phyloP scores from a whole-genome alignment of 2,797 vertebrate genomes.

The Silurus lanzhouensis region DNA sequence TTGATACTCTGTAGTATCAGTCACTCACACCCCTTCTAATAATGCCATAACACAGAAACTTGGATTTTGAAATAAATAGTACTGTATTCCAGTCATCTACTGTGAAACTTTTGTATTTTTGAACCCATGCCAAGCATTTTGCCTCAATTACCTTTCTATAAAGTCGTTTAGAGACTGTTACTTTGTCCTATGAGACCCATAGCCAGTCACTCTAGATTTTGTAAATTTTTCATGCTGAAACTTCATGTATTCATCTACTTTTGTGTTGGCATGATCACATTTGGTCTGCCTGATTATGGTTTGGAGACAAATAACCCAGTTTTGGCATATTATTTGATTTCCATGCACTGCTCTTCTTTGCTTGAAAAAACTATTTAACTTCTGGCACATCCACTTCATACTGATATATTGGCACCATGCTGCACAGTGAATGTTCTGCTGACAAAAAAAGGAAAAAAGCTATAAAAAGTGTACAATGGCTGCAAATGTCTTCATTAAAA shows the following conservation, averaged over 20 bases:
- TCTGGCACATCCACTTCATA: background rate
- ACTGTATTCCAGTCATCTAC: background rate
- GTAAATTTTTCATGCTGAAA: background rate
- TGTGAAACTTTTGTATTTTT: background rate
- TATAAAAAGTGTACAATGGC: background rate
- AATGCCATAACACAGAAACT: background rate
- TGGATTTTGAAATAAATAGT: background rate
- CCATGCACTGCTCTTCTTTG: too few species aligned
- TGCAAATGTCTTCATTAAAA: background rate
- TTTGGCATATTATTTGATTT: background rate
- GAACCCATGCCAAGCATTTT: background rate
- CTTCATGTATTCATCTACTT: background rate
- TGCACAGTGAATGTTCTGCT: background rate
- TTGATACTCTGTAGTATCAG: background rate
- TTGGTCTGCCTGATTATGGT: background rate
- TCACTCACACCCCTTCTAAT: background rate
- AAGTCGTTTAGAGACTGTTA: constrained; percentile 5
- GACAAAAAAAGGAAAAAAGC: background rate
- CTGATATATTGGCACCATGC: background rate
- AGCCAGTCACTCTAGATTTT: background rate
- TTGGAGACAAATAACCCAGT: background rate
- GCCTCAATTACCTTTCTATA: background rate
- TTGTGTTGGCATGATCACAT: background rate
- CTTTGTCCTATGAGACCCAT: background rate
- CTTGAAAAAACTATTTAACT: background rate